Evolutionary conservation across 2,113 vertebrate species (phyloP).

Genomic region (Tupaia chinensis): DNA sequence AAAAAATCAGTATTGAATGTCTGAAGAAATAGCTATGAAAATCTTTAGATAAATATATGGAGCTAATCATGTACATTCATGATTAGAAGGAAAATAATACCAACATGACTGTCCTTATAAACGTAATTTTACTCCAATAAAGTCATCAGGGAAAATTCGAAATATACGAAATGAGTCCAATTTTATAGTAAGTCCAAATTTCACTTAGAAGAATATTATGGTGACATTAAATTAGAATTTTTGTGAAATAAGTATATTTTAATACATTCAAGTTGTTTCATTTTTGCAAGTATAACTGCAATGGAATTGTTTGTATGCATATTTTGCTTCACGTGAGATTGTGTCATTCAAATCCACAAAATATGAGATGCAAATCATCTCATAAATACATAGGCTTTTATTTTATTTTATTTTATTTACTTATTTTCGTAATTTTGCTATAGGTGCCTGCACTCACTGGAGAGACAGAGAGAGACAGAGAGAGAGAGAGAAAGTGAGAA

Average conservation of each 20-base stretch:
- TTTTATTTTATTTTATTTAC: too few species aligned
- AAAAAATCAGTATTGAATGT: background rate
- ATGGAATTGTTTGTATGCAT: background rate
- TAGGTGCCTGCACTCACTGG: too few species aligned
- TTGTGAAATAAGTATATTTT: background rate
- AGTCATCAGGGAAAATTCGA: background rate
- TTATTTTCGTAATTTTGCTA: too few species aligned
- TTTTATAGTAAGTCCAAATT: background rate
- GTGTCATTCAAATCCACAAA: background rate
- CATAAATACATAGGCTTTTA: too few species aligned
- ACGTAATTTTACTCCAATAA: background rate
- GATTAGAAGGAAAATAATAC: background rate
- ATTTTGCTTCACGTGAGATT: background rate
- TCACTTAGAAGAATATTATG: background rate
- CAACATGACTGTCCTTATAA: background rate
- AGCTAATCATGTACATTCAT: background rate
- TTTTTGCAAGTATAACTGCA: background rate
- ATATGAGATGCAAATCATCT: background rate
- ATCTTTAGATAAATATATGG: background rate
- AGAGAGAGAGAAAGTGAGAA: too few species aligned
- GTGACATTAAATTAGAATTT: background rate
- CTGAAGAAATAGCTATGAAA: background rate
- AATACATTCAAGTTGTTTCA: background rate
- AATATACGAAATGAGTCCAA: background rate
- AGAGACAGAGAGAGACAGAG: too few species aligned